phyloP scores from a whole-genome alignment of 1,140 invertebrate genomes.

The Hypsibius dujardini region DNA sequence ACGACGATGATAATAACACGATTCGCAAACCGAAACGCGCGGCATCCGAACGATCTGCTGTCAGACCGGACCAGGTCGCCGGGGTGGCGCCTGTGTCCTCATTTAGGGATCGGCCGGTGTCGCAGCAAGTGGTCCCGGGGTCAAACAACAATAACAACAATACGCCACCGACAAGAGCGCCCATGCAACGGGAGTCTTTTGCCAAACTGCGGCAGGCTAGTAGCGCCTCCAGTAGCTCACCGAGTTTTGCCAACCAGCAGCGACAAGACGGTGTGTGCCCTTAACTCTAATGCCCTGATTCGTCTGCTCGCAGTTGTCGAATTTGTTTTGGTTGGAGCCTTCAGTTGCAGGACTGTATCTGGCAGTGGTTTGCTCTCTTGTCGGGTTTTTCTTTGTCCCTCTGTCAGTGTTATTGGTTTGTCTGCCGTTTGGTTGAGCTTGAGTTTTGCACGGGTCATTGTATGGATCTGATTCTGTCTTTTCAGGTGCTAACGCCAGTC shows the following conservation, averaged over 20 bases:
- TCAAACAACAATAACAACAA: not conserved
- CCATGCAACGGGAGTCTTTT: constrained; percentile 9
- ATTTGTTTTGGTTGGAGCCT: not conserved
- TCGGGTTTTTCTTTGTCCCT: no score
- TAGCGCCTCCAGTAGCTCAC: constrained; percentile 3
- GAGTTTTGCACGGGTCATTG: no score
- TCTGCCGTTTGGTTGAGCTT: no score
- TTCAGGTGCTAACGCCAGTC: not conserved
- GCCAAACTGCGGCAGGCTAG: constrained; percentile 12
- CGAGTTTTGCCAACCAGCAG: no score
- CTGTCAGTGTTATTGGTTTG: no score
- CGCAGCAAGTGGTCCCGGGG: not conserved
- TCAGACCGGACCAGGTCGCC: not conserved
- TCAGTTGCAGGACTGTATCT: no score
- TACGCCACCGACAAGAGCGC: not conserved
- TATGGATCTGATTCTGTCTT: no score
- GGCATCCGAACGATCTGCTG: not conserved
- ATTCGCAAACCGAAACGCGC: constrained; percentile 14
- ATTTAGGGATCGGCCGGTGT: not conserved
- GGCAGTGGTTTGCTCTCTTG: no score
- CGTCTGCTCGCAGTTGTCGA: no score
- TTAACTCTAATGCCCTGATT: no score
- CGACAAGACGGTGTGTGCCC: no score
- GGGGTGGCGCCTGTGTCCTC: not conserved
- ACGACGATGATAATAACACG: not conserved